These are phyloP conservation scores for Myotis vivesi DNA, from an alignment of 2,797 vertebrate genomes.

Conservation along the genomic window DNA sequence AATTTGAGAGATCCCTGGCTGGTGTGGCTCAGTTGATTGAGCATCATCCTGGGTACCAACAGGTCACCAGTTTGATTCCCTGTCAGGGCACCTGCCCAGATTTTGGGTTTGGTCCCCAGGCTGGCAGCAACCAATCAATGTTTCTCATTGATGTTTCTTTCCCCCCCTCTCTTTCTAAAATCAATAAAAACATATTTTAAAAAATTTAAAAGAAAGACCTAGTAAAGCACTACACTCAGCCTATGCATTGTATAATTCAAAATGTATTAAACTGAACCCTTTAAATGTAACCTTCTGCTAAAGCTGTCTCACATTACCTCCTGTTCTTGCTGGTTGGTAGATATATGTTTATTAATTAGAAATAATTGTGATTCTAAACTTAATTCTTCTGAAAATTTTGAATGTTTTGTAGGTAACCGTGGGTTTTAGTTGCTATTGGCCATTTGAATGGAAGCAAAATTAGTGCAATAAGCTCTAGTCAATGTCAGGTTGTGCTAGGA, in stretches of 20 bases:
- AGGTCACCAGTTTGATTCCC: no score
- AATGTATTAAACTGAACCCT: not conserved
- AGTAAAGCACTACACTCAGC: not conserved
- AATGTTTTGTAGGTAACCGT: not conserved
- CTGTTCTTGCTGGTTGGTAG: not conserved
- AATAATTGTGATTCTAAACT: not conserved
- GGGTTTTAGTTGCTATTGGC: not conserved
- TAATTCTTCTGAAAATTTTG: constrained; percentile 1
- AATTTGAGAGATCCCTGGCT: no score
- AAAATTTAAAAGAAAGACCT: not conserved
- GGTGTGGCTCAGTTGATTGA: no score
- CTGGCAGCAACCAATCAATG: no score
- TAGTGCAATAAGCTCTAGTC: not conserved
- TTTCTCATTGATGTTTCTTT: no score
- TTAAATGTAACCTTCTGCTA: not conserved
- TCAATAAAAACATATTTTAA: no score
- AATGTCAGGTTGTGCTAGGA: not conserved
- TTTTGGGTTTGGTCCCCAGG: no score
- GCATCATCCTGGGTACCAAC: no score
- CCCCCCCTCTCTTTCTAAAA: no score
- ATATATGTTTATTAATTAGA: not conserved
- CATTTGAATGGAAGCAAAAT: not conserved
- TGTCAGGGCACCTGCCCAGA: no score
- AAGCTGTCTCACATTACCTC: not conserved
- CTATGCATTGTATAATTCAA: not conserved